phyloP scores from a whole-genome alignment of 2,797 vertebrate genomes.

The Neolamprologus multifasciatus region DNA sequence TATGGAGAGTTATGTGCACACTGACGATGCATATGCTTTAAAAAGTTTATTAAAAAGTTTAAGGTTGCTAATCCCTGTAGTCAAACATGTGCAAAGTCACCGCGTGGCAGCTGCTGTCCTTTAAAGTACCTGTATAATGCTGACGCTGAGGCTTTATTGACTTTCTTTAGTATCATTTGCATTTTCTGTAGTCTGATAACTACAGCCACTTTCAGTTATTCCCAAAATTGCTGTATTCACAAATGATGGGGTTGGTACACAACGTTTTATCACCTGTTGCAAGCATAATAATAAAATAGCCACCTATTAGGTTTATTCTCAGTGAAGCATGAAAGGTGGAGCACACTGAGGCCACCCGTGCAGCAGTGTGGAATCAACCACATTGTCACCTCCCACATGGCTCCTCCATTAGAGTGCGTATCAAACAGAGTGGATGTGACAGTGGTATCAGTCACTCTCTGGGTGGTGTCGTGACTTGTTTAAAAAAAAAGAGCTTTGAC shows the following conservation, averaged over 20 bases:
- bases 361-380: background rate
- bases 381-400: background rate
- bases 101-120: fast-evolving
- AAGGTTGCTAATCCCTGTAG: background rate
- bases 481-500: constrained; percentile 1
- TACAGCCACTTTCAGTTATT: background rate
- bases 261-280: background rate
- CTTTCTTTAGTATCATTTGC: background rate
- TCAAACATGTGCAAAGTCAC: background rate
- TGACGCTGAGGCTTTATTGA: background rate
- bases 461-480: background rate
- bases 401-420: background rate
- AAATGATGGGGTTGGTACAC: background rate
- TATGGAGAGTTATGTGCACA: constrained; percentile 4
- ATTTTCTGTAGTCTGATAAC: background rate
- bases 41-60: background rate
- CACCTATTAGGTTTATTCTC: background rate
- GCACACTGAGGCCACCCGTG: background rate
- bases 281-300: background rate
- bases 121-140: background rate
- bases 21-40: background rate
- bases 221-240: background rate
- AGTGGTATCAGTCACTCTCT: background rate
- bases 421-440: background rate
- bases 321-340: background rate